Evolutionary conservation across 2,113 vertebrate species (phyloP), one percentile per base, ranked within the genome.

Genomic region (Columba janthina): DNA sequence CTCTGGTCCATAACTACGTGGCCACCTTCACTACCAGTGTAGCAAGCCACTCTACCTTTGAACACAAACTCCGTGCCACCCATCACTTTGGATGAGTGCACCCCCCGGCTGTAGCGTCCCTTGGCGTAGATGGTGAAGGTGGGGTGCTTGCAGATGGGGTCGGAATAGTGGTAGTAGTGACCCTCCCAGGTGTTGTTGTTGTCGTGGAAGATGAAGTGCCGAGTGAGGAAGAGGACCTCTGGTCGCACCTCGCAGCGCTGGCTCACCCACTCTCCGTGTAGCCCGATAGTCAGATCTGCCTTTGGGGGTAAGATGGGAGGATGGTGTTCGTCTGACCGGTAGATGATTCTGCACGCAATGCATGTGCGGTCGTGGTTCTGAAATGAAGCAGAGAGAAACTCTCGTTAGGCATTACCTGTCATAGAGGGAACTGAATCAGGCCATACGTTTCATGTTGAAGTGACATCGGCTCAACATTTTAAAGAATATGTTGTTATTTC

Each of bases 161-260:
- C 99, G 0, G 99, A 99, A 97, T 99, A 99, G 97, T 99, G 99
- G 97, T 99, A 99, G 97, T 99, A 99, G 97, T 99, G 98, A 4
- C 99, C 99, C 92, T 99, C 99, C 99, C 99, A 99, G 54, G 99
- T 99, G 97, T 99, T 98, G 96, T 99, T 99, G 96, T 99, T 98
- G 97, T 99, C 98, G 0, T 99, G 99, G 98, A 99, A 99, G 96
- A 99, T 96, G 97, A 99, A 99, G 97, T 99, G 99, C 18, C 99
- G 98, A 2, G 99, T 99, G 91, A 99, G 99, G 97, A 99, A 99
- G 89, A 99, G 99, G 36, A 99, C 99, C 91, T 99, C 99, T 0
- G 99, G 99, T 10, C 99, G 99, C 16, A 99, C 99, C 96, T 99
- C 99, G 0, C 99, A 99, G 81, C 98, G 99, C 96, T 99, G 99